Percentiles rank a stretch among this genome's conserved stretches.
Evolutionary conservation across 2,113 vertebrate genomes (phyloP).

Genomic region (Coracopsis vasa): DNA sequence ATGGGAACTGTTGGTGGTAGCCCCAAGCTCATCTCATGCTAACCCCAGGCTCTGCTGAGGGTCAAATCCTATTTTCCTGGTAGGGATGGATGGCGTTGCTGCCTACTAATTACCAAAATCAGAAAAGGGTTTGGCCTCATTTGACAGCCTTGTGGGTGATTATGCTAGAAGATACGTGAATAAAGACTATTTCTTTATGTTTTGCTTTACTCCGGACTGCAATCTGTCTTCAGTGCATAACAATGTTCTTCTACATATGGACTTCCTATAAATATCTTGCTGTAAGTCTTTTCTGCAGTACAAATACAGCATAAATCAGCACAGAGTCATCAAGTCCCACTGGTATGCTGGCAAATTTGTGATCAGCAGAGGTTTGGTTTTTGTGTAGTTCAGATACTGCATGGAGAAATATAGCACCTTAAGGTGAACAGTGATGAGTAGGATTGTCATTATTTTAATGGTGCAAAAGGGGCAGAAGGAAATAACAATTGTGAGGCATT

Average conservation of each 20-base stretch:
- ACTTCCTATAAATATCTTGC: background rate
- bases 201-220: background rate
- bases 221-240: background rate
- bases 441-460: background rate
- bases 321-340: background rate
- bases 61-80: background rate
- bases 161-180: background rate
- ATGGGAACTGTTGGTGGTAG: background rate
- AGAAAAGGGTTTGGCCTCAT: background rate
- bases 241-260: background rate
- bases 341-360: background rate
- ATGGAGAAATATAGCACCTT: background rate
- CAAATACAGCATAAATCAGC: background rate
- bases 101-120: background rate
- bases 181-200: background rate
- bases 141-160: background rate
- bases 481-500: background rate
- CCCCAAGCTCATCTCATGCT: background rate
- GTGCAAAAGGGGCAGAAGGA: background rate
- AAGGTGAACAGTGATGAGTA: background rate
- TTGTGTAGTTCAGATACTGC: background rate
- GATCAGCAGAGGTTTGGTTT: background rate
- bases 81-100: background rate
- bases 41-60: fast-evolving
- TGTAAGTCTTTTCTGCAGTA: background rate